Percentiles rank a stretch among this genome's conserved stretches.
Evolutionary conservation across 1,140 invertebrate species (phyloP).

Genomic region (Ectropis grisescens): DNA sequence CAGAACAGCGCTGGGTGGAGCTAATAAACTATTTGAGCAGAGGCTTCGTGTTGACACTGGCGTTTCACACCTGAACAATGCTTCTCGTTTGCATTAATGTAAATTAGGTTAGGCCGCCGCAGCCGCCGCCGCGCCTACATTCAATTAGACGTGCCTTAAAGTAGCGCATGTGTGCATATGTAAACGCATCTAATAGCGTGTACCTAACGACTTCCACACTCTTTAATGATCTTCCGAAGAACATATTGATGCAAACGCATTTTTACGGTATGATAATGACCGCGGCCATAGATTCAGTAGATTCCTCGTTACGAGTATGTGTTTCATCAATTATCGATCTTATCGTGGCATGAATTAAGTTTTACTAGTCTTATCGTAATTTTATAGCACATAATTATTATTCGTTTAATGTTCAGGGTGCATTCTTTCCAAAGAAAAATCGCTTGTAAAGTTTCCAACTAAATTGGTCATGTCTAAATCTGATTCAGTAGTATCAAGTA

Average conservation of each 20-base stretch:
- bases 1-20: slow-evolving; percentile 59
- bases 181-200: slow-evolving; percentile 42
- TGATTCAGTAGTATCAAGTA: no score
- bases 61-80: slow-evolving; percentile 69
- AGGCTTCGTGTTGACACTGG: slow-evolving; percentile 63
- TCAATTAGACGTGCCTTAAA: slow-evolving; percentile 59
- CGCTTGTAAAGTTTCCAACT: no score
- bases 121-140: slow-evolving; percentile 53
- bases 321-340: no score
- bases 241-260: slow-evolving; percentile 4
- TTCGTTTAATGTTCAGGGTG: no score
- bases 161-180: slow-evolving; percentile 51
- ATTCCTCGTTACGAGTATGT: no score
- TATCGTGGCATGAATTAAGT: no score
- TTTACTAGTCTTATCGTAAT: no score
- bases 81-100: slow-evolving; percentile 68
- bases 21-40: slow-evolving; percentile 67
- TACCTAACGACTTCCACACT: slow-evolving; percentile 36
- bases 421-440: no score
- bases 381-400: no score
- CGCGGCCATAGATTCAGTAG: background rate
- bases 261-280: slow-evolving; percentile 2
- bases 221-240: slow-evolving; percentile 22
- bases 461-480: no score
- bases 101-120: slow-evolving; percentile 62